Evolutionary conservation across 2,797 vertebrate genomes (phyloP).

Genomic region (Leptodactylus fallax): DNA sequence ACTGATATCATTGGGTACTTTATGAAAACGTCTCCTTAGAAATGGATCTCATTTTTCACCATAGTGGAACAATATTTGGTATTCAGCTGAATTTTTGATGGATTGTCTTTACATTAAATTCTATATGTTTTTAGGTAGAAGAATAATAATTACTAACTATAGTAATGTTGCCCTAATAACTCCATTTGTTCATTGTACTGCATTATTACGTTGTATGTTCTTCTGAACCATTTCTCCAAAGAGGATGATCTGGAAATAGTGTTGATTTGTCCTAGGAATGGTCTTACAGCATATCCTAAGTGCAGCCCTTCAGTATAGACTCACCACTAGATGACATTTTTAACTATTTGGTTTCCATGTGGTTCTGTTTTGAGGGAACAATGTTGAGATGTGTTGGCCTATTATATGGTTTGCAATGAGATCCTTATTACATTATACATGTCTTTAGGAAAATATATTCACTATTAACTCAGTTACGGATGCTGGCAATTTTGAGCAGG

Average conservation of each 20-base stretch:
- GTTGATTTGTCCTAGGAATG: background rate
- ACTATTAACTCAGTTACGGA: constrained; percentile 74
- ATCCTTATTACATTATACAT: constrained; percentile 60
- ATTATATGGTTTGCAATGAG: constrained; percentile 40
- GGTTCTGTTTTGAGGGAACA: constrained; percentile 4
- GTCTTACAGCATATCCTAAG: background rate
- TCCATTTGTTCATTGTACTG: too few species aligned
- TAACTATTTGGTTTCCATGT: constrained; percentile 16
- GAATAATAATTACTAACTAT: too few species aligned
- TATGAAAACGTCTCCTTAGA: too few species aligned
- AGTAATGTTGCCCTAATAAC: background rate
- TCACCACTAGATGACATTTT: background rate
- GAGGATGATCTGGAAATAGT: background rate
- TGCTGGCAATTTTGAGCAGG: constrained; percentile 65
- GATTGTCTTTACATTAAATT: background rate
- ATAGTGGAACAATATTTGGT: too few species aligned
- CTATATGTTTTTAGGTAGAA: too few species aligned
- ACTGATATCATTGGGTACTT: too few species aligned
- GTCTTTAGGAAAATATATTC: constrained; percentile 79
- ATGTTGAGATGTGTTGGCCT: constrained; percentile 20
- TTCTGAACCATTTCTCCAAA: background rate
- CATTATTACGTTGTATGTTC: background rate
- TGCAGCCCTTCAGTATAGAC: background rate
- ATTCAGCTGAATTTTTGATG: background rate
- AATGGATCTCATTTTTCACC: too few species aligned